These are phyloP conservation scores for Drosophila pachea DNA, from an alignment of 1,140 invertebrate genomes.

Conservation along the genomic window DNA sequence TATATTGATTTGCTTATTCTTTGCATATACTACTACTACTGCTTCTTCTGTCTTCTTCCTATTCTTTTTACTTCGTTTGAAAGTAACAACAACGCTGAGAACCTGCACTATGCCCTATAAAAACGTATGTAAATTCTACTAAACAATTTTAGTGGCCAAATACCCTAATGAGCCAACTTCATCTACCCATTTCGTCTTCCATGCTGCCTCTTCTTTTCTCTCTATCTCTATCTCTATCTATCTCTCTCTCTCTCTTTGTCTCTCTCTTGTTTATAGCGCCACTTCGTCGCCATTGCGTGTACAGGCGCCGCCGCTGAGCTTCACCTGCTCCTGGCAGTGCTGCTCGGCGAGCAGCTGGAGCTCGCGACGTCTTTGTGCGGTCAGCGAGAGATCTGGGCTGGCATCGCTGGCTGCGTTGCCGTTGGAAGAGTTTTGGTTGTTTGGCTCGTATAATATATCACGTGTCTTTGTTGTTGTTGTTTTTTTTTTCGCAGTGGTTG, in stretches of 20 bases:
- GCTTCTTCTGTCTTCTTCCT: too few relatives aligned
- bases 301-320: conserved; percentile 43
- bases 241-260: conserved; percentile 48
- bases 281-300: conserved; percentile 70
- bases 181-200: too few relatives aligned
- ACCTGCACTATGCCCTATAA: conserved; percentile 5
- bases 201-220: conserved; percentile 26
- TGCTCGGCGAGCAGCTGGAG: conserved; percentile 65
- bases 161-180: too few relatives aligned
- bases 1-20: too few relatives aligned
- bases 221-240: conserved; percentile 29
- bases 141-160: conserved; percentile 28
- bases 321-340: conserved; percentile 64
- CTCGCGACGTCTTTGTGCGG: conserved; percentile 66
- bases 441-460: conserved; percentile 68
- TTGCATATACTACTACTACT: too few relatives aligned
- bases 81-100: conserved; percentile 29
- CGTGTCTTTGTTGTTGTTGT: conserved; percentile 28
- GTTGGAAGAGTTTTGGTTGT: conserved; percentile 59
- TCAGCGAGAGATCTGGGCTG: conserved; percentile 51
- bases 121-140: conserved; percentile 49
- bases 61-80: background rate
- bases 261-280: conserved; percentile 56
- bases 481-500: conserved; percentile 34
- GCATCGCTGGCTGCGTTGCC: conserved; percentile 37